phyloP scores from a whole-genome alignment of 2,797 vertebrate species.

The Odontamblyopus lacepedii region DNA sequence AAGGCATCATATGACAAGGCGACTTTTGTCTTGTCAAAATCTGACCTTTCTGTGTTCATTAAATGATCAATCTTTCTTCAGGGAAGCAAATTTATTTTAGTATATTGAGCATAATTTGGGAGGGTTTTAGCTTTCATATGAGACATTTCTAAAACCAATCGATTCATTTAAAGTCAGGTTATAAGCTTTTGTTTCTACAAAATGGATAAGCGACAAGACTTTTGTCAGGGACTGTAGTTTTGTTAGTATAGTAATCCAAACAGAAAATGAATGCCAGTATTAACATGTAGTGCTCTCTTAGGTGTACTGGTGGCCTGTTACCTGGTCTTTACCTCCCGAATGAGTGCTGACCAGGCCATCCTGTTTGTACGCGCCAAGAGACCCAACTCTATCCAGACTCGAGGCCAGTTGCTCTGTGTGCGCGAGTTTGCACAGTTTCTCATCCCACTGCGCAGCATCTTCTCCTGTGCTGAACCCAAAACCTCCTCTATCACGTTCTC shows the following conservation, averaged over 20 bases:
- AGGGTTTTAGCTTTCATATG: too few relatives aligned
- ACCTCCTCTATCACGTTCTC: constrained; percentile 85
- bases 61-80: too few relatives aligned
- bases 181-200: too few relatives aligned
- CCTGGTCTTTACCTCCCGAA: constrained; percentile 92
- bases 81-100: too few relatives aligned
- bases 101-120: too few relatives aligned
- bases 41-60: too few relatives aligned
- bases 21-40: too few relatives aligned
- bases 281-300: constrained; percentile 43
- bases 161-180: too few relatives aligned
- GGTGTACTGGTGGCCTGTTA: constrained; percentile 96
- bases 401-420: constrained; percentile 92
- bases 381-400: constrained; percentile 94
- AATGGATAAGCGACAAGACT: too few relatives aligned
- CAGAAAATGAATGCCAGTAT: neutral
- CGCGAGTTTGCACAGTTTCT: constrained; percentile 94
- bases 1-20: too few relatives aligned
- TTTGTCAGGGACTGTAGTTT: neutral
- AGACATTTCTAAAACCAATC: too few relatives aligned
- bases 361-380: constrained; percentile 93
- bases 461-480: constrained; percentile 87
- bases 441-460: constrained; percentile 87
- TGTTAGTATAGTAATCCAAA: neutral
- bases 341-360: constrained; percentile 96